phyloP scores from a whole-genome alignment of 2,113 vertebrate species.

The Sterrhoptilus dennistouni region DNA sequence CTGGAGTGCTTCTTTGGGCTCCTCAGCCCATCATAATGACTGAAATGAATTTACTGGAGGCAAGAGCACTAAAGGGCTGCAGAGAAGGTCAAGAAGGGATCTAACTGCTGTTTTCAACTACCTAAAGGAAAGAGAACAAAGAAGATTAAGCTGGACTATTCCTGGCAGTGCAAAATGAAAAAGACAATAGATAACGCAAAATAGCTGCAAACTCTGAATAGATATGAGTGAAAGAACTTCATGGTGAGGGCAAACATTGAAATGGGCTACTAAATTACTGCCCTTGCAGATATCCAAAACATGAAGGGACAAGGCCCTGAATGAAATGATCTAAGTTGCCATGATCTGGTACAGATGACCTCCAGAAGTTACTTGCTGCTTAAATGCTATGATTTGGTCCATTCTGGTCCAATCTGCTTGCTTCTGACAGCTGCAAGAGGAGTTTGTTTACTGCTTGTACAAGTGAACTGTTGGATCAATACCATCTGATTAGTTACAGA shows the following conservation, averaged over 20 bases:
- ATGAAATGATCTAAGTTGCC: fast-evolving
- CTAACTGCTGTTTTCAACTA: neutral
- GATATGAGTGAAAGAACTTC: neutral
- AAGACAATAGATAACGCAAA: neutral
- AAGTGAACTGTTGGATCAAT: neutral
- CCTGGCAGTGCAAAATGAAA: neutral
- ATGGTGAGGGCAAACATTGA: neutral
- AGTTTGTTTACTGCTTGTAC: neutral
- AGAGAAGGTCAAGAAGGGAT: neutral
- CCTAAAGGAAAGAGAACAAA: neutral
- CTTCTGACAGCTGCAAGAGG: neutral
- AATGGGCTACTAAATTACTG: neutral
- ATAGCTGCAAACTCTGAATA: neutral
- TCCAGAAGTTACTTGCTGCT: neutral
- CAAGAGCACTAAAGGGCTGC: neutral
- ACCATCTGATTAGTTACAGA: neutral
- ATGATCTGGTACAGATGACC: neutral
- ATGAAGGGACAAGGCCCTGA: neutral
- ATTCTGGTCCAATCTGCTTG: neutral
- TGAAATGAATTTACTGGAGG: neutral
- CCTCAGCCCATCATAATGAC: neutral
- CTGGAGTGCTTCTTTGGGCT: neutral
- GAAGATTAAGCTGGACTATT: neutral
- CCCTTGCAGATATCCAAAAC: neutral
- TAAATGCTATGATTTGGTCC: neutral